A percentile compares a stretch with the other conserved stretches of the same genome.
Conservation (phyloP, 2,797 vertebrate genomes). For the Natrix natrix region DNA sequence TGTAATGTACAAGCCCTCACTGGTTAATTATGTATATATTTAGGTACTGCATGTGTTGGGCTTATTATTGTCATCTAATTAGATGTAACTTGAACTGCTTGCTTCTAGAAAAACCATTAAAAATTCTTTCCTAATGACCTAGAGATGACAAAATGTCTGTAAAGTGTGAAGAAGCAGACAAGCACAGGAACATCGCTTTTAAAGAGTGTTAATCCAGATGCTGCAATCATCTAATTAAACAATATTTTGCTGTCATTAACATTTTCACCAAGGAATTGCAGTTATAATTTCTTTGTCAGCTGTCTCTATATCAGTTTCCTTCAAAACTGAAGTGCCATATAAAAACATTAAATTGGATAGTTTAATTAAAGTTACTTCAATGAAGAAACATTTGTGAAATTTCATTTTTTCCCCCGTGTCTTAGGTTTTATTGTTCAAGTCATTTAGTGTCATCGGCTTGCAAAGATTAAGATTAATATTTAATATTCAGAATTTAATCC, state of each 20-base stretch:
- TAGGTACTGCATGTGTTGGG: conserved; percentile 87
- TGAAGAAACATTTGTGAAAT: conserved; percentile 73
- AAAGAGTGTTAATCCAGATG: conserved; percentile 90
- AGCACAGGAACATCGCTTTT: conserved; percentile 77
- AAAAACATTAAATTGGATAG: conserved; percentile 79
- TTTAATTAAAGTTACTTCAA: conserved; percentile 77
- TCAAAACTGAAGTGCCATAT: conserved; percentile 76
- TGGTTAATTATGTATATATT: conserved; percentile 99
- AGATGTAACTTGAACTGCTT: conserved; percentile 94
- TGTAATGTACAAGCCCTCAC: conserved; percentile 86
- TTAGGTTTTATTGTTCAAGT: conserved; percentile 71
- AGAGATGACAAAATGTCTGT: conserved; percentile 97
- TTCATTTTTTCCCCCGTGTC: conserved; percentile 69
- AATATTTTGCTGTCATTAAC: conserved; percentile 98
- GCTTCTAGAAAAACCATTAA: conserved; percentile 97
- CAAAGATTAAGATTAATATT: conserved; percentile 42
- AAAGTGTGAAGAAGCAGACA: conserved; percentile 88
- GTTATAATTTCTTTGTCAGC: conserved; percentile 85
- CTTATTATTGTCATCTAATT: conserved; percentile 99
- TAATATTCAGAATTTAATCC: conserved; percentile 71
- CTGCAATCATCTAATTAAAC: conserved; percentile 97
- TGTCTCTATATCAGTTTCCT: conserved; percentile 80
- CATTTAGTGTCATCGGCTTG: conserved; percentile 69
- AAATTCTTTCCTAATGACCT: conserved; percentile 95
- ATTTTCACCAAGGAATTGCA: conserved; percentile 87